Evolutionary conservation across 2,888 invertebrate genomes (phyloP), one percentile per base, ranked within the genome.

Genomic region (Diarsia mendica): DNA sequence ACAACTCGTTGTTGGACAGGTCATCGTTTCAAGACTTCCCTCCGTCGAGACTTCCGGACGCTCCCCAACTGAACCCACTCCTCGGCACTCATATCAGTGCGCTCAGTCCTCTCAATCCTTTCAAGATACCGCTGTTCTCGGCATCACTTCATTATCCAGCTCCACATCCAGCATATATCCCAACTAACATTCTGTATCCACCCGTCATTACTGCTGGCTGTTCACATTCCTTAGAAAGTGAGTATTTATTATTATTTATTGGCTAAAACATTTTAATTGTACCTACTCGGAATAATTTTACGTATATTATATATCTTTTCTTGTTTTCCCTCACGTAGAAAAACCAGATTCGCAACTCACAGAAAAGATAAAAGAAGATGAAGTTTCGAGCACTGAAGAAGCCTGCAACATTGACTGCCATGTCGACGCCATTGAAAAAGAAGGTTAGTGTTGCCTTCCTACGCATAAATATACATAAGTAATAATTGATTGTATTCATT

Each of bases 341-440:
- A 93, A 94, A 80, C 89, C 96, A 5, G 93, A 95, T 72, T 92
- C 95, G 0, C 94, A 96, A 44, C 91, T 95, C 15, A 75, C 90
- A 2, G 94, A 94, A 20, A 94, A 90, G 88, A 89, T 94, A 44
- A 98, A 98, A 90, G 98, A 98, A 85, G 98, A 98, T 87, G 98
- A 98, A 93, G 98, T 98, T 0, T 97, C 97, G 39, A 98, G 98
- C 91, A 98, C 98, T 0, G 98, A 98, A 90, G 98, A 98, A 92
- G 97, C 97, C 28, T 93, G 88, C 76, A 95, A 91, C 85, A 84
- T 86, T 11, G 91, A 91, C 33, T 79, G 70, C 23, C 72, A 79
- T n/a, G 77, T 72, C 18, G 87, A 90, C 61, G 87, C 89, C 28
- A 75, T 69, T 58, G 75, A 73, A 46, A 87, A 81, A 80, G 87